Evolutionary conservation across 2,797 vertebrate genomes (phyloP).

Genomic region (Ambastaia sidthimunki): DNA sequence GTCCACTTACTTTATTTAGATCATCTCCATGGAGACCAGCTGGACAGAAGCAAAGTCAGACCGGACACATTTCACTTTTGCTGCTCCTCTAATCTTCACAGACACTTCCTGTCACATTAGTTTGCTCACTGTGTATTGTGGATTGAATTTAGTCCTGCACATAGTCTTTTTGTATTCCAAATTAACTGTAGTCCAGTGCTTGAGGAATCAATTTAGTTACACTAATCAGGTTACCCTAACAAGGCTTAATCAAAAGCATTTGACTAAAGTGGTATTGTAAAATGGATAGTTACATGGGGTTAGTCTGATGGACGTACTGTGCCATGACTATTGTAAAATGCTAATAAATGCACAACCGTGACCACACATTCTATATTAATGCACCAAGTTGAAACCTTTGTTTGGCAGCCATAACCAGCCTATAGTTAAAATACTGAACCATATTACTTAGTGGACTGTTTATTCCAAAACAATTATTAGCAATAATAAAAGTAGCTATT

Average conservation of each 20-base stretch:
- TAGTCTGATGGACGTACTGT: too few species aligned
- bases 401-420: too few species aligned
- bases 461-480: too few species aligned
- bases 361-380: too few species aligned
- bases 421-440: too few species aligned
- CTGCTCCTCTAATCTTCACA: conserved; percentile 50
- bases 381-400: too few species aligned
- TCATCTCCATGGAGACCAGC: conserved; percentile 63
- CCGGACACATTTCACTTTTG: conserved; percentile 54
- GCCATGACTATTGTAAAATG: too few species aligned
- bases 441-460: too few species aligned
- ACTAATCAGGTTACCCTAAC: neutral
- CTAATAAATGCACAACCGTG: too few species aligned
- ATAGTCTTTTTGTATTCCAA: neutral
- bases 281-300: too few species aligned
- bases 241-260: neutral
- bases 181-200: neutral
- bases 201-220: conserved; percentile 9
- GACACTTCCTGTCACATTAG: neutral
- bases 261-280: neutral
- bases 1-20: conserved; percentile 77
- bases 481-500: too few species aligned
- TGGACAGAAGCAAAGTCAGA: conserved; percentile 76
- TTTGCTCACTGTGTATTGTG: neutral
- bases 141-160: neutral